Conservation (phyloP, 2,888 invertebrate genomes). For the Cyclophora punctaria region DNA sequence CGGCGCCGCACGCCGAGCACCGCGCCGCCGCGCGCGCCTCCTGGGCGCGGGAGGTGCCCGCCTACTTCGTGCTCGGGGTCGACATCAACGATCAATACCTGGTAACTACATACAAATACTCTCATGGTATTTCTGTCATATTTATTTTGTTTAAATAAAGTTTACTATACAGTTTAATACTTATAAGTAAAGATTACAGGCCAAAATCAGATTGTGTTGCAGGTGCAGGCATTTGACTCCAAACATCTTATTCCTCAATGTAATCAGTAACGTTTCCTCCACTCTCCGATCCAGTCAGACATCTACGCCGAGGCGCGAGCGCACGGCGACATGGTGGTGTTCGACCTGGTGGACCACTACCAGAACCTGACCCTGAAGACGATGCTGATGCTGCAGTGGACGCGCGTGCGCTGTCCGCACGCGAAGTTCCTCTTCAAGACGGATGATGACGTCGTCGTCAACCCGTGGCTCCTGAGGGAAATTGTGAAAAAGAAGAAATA, state of each 20-base stretch:
- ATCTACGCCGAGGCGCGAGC: conserved; percentile 65
- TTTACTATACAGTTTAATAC: no score
- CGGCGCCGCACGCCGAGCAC: conserved; percentile 61
- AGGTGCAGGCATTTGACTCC: no score
- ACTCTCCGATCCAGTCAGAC: conserved; percentile 34
- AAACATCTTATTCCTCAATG: no score
- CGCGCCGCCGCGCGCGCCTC: conserved; percentile 74
- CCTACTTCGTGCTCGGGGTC: conserved; percentile 75
- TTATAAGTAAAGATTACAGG: no score
- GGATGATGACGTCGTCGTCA: conserved; percentile 78
- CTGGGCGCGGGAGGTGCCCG: conserved; percentile 71
- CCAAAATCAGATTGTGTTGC: no score
- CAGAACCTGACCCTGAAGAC: conserved; percentile 81
- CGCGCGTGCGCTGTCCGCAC: conserved; percentile 63
- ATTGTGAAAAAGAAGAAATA: no score
- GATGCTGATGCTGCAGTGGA: conserved; percentile 78
- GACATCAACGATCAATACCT: conserved; percentile 18
- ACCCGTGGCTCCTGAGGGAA: conserved; percentile 58
- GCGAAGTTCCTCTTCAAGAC: conserved; percentile 74
- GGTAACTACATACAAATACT: no score
- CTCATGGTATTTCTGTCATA: no score
- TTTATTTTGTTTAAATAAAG: no score
- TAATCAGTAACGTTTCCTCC: no score
- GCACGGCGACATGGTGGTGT: conserved; percentile 77
- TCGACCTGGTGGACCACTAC: conserved; percentile 77